A percentile compares a stretch with the other conserved stretches of the same genome.
These are phyloP conservation scores for Cryptocephalus primarius DNA, from an alignment of 2,888 invertebrate genomes.

Conservation along the genomic window DNA sequence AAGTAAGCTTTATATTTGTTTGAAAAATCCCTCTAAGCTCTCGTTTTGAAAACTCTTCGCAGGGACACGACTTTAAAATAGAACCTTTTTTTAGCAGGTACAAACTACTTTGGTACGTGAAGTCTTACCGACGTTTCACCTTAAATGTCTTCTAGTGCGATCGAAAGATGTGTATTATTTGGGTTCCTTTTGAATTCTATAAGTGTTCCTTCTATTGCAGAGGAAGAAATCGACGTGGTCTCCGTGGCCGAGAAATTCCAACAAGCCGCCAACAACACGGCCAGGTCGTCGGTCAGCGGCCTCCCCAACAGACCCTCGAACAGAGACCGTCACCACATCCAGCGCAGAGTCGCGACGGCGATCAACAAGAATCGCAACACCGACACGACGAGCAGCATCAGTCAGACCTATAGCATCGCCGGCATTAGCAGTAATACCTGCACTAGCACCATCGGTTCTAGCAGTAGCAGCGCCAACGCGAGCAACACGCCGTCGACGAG, in stretches of 20 bases:
- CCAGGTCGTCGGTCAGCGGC: slow-evolving; percentile 22
- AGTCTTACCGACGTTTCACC: no score
- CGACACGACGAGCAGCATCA: slow-evolving; percentile 1
- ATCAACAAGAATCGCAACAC: slow-evolving; percentile 33
- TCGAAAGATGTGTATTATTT: no score
- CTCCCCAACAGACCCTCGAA: slow-evolving; percentile 61
- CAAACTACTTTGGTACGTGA: no score
- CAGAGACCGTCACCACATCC: slow-evolving; percentile 55
- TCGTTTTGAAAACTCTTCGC: no score
- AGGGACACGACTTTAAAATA: no score
- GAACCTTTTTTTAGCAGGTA: no score
- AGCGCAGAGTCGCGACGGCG: slow-evolving; percentile 49
- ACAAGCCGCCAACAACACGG: slow-evolving; percentile 12
- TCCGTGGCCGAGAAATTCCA: slow-evolving; percentile 46
- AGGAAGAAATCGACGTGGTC: slow-evolving; percentile 76
- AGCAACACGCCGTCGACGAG: slow-evolving; percentile 46
- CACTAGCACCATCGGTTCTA: slow-evolving; percentile 48
- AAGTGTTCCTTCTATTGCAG: background rate
- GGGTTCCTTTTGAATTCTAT: background rate
- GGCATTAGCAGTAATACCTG: no score
- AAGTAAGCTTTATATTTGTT: no score
- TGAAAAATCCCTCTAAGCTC: no score
- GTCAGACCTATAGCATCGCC: background rate
- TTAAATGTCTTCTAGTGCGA: no score
- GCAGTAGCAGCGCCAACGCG: slow-evolving; percentile 53